Evolutionary conservation across 2,888 invertebrate genomes (phyloP).

Genomic region (Globia sparganii): DNA sequence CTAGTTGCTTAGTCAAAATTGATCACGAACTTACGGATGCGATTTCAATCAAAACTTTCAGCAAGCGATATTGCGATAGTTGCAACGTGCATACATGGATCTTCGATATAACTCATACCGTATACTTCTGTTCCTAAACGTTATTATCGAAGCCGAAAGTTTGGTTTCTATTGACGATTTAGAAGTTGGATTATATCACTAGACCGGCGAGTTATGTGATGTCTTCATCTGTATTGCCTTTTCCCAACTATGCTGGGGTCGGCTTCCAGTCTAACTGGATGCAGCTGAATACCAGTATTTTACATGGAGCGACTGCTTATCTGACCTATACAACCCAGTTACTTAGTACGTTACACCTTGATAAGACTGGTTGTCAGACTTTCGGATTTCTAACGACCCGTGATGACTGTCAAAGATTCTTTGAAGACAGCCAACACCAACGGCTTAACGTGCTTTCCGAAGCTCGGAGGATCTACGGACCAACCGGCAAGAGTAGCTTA

Average conservation of each 20-base stretch:
- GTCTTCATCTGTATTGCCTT: constrained; percentile 1
- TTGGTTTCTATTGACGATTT: constrained; percentile 17
- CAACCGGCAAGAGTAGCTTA: neutral
- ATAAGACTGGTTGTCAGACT: neutral
- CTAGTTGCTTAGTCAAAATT: constrained; percentile 13
- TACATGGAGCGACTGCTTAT: neutral
- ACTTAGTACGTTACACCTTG: neutral
- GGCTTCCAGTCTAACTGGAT: neutral
- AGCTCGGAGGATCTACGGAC: neutral
- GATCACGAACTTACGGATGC: constrained; percentile 1
- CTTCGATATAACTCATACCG: neutral
- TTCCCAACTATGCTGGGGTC: neutral
- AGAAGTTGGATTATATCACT: constrained; percentile 3
- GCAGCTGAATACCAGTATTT: neutral
- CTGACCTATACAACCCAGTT: neutral
- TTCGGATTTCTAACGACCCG: neutral
- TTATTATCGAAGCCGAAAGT: constrained; percentile 1
- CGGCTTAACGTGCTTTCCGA: neutral
- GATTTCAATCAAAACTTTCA: constrained; percentile 36
- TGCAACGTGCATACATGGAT: constrained; percentile 11
- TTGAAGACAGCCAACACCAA: neutral
- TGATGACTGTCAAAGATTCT: neutral
- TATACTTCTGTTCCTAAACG: neutral
- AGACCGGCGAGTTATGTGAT: constrained; percentile 18
- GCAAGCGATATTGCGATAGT: constrained; percentile 40